Evolutionary conservation across 2,113 vertebrate genomes (phyloP), one percentile per base, ranked within the genome.

Genomic region (Pollimyrus isidori): DNA sequence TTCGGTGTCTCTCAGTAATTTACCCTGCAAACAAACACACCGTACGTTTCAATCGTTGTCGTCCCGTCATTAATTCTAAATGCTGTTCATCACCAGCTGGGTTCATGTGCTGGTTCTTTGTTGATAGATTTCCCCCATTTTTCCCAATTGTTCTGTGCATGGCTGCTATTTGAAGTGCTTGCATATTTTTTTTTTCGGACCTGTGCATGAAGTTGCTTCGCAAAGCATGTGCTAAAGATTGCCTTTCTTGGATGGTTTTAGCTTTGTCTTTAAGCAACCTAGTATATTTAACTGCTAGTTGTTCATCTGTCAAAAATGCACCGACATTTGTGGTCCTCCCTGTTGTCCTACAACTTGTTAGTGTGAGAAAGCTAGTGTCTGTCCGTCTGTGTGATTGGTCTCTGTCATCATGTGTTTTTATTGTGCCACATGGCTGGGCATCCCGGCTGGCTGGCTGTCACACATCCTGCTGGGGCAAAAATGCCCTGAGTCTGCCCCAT

Each of bases 401-500:
- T 58, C 86, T 86, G 56, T 84, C 45, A 48, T 48, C 82, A 13
- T 87, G 50, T 87, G 45, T 50, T 53, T 26, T 53, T 48, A 49
- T 23, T 87, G 50, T 52, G 85, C 48, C 52, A 49, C 58, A 89
- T 90, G 21, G 50, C 88, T 92, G 90, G 91, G 89, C 92, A 92
- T 93, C 56, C 82, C 48, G 82, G 45, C 82, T 84, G 82, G 82
- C 82, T 46, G 82, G 48, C 92, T 91, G 90, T 93, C 92, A 93
- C 92, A 90, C 91, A 58, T 91, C 93, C 88, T 88, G 92, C 93
- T 92, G 94, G 83, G 93, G 92, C 91, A 92, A 92, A 93, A 91
- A 92, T 94, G 93, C 93, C 92, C 91, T 91, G 92, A 94, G 94
- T 94, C 92, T 94, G 94, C 90, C 91, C 92, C 90, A 88, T 90